Evolutionary conservation across 2,888 invertebrate genomes (phyloP).

Genomic region (Drosophila ustulata): DNA sequence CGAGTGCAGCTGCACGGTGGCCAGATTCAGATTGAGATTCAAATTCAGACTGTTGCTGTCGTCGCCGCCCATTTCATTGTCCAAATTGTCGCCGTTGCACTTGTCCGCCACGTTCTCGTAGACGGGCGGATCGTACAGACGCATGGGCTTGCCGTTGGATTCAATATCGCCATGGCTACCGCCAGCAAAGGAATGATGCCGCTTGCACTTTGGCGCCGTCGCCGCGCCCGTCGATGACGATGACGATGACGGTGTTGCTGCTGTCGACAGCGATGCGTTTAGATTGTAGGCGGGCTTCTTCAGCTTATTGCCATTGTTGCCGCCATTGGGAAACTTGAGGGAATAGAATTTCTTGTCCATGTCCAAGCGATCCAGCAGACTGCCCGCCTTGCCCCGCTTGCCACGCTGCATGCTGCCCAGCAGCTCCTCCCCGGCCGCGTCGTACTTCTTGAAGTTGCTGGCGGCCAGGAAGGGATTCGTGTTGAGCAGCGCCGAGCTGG

Average conservation of each 20-base stretch:
- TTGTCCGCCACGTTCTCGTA: constrained; percentile 89
- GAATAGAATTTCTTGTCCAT: constrained; percentile 84
- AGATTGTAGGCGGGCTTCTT: constrained; percentile 54
- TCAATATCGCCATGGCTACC: constrained; percentile 84
- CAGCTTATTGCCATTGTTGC: constrained; percentile 33
- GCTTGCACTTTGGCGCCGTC: constrained; percentile 79
- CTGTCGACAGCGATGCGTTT: constrained; percentile 60
- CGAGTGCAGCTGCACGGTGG: constrained; percentile 75
- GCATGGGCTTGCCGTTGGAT: constrained; percentile 75
- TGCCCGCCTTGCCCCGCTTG: constrained; percentile 43
- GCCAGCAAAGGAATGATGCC: constrained; percentile 85
- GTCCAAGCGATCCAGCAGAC: constrained; percentile 66
- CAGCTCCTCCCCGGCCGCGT: constrained; percentile 63
- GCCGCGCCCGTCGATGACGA: constrained; percentile 12
- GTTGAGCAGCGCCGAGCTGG: constrained; percentile 57
- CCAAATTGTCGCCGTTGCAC: constrained; percentile 63
- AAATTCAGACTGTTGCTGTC: constrained; percentile 36
- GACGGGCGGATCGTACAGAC: constrained; percentile 84
- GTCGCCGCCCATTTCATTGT: constrained; percentile 60
- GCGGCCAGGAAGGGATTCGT: constrained; percentile 83
- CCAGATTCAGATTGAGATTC: constrained; percentile 46
- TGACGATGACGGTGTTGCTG: constrained; percentile 23
- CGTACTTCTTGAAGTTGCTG: constrained; percentile 83
- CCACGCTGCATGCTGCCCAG: constrained; percentile 52
- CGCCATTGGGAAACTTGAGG: constrained; percentile 77